phyloP scores from a whole-genome alignment of 2,888 invertebrate species.

The Fissipunctia ypsillon region DNA sequence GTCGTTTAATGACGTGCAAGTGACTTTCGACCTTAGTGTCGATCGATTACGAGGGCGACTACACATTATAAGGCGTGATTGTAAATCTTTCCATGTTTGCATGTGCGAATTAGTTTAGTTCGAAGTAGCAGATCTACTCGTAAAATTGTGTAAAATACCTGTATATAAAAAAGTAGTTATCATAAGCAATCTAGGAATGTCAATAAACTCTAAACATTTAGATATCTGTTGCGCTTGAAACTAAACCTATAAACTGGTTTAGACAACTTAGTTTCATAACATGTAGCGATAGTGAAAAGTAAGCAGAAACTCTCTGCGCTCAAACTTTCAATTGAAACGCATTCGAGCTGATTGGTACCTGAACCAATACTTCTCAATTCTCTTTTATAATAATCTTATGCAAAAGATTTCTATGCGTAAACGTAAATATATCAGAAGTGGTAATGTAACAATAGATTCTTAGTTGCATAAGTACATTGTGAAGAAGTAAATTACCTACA shows the following conservation, averaged over 20 bases:
- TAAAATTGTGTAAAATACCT: neutral
- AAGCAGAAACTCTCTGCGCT: constrained; percentile 28
- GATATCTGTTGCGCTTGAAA: constrained; percentile 10
- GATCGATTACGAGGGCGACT: too few relatives aligned
- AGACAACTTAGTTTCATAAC: constrained; percentile 32
- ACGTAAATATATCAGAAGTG: neutral
- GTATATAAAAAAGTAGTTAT: neutral
- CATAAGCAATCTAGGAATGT: too few relatives aligned
- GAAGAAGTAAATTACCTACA: neutral
- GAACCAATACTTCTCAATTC: neutral
- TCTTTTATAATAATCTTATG: neutral
- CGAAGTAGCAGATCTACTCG: neutral
- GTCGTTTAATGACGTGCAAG: too few relatives aligned
- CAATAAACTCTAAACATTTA: neutral
- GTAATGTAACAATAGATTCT: neutral
- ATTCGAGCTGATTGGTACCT: neutral
- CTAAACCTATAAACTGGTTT: constrained; percentile 8
- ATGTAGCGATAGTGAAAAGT: constrained; percentile 35
- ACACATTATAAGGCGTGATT: too few relatives aligned
- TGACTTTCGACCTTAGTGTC: too few relatives aligned
- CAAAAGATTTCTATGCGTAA: neutral
- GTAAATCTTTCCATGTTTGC: too few relatives aligned
- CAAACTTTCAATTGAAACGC: neutral
- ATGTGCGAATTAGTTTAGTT: neutral
- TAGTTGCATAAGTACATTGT: neutral